A percentile compares a stretch with the other conserved stretches of the same genome.
phyloP scores from a whole-genome alignment of 2,888 invertebrate species.

The Xylota sylvarum region DNA sequence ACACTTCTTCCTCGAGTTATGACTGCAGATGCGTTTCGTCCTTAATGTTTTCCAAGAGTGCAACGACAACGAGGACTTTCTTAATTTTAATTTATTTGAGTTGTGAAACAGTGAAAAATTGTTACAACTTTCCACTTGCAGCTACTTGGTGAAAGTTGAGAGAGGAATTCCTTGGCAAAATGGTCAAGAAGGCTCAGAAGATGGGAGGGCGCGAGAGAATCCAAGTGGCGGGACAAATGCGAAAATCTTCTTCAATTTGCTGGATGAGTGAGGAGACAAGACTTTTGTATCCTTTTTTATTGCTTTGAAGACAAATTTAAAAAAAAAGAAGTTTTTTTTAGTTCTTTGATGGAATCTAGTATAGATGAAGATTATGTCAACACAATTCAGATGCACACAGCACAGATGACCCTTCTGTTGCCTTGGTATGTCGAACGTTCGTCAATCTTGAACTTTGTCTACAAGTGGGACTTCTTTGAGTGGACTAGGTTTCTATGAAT shows the following conservation, averaged over 20 bases:
- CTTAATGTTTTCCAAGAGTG: conserved; percentile 50
- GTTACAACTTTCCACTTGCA: conserved; percentile 12
- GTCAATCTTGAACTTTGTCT: too few relatives aligned
- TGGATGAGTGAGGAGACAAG: conserved; percentile 24
- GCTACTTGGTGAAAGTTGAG: conserved; percentile 5
- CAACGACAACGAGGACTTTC: conserved; percentile 30
- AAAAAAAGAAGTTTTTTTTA: not conserved
- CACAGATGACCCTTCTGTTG: too few relatives aligned
- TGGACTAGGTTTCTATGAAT: too few relatives aligned
- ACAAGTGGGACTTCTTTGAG: too few relatives aligned
- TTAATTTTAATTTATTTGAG: conserved; percentile 77
- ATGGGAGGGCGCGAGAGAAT: not conserved
- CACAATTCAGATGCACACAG: not conserved
- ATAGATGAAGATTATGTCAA: not conserved
- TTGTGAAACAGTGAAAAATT: conserved; percentile 59
- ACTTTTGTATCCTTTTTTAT: conserved; percentile 16
- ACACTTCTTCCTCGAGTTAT: conserved; percentile 60
- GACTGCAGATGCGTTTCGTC: conserved; percentile 73
- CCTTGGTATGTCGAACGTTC: too few relatives aligned
- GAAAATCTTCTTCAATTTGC: conserved; percentile 52
- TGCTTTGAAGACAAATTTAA: not conserved
- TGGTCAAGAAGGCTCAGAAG: conserved; percentile 52
- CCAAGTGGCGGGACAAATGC: conserved; percentile 27
- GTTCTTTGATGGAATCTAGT: not conserved
- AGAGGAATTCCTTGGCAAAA: conserved; percentile 38